Evolutionary conservation across 2,797 vertebrate species (phyloP), one percentile per base, ranked within the genome.

Genomic region (Pygocentrus nattereri): DNA sequence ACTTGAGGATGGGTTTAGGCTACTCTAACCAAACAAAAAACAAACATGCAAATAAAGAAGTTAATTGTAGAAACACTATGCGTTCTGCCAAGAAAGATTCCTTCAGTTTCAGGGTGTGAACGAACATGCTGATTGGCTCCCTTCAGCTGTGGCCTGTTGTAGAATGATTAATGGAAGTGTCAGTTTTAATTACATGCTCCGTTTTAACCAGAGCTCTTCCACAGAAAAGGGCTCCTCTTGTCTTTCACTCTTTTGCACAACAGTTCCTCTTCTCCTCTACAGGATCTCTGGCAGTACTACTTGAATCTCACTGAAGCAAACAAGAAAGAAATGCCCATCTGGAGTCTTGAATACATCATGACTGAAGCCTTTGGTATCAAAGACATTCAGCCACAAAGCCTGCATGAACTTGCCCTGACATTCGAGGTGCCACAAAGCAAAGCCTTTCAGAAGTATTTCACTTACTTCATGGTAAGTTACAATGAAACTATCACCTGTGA

Each of bases 241-340:
- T 67, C 69, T 88, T 84, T 87, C 82, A n/a, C 79, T n/a, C 68
- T 85, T n/a, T 83, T 54, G 38, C n/a, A 59, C 34, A 78, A 73
- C 34, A 11, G 31, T 47, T 58, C 49, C 68, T 67, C 21, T 25
- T 47, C 19, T 69, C 23, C 56, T 68, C 61, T 76, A 69, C 90
- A 99, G 98, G 97, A 98, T 90, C 93, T 99, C 88, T 95, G 95
- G 95, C 97, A 98, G 93, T 99, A 96, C 94, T 99, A 94, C 87
- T 87, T 99, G 93, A 99, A 99, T 89, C 95, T 99, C 89, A 97
- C 97, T 64, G 97, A 99, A 4, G 98, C 98, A 87, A 99, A 99
- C 80, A 52, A 94, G 88, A 93, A 94, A 91, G 94, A 95, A 88
- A 94, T 92, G 68, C 91, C 97, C 0, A 89, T 93, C 78, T 99